phyloP scores from a whole-genome alignment of 2,113 vertebrate species.

The Pelecanoides urinatrix region DNA sequence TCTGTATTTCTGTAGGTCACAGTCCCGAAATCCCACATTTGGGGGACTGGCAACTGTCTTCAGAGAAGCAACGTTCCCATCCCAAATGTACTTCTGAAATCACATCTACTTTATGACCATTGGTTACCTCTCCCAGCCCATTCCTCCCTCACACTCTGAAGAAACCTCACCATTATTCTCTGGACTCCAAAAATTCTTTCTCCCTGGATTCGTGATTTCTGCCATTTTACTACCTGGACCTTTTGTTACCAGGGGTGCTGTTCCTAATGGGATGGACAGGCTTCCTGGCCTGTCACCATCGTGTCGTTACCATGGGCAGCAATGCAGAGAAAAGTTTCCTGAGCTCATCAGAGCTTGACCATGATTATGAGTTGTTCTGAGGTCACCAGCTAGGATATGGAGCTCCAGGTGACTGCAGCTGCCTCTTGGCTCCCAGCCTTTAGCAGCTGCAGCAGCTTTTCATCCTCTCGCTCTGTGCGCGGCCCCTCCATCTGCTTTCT shows the following conservation, averaged over 20 bases:
- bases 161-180: neutral
- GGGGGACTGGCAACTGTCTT: neutral
- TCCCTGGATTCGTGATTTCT: neutral
- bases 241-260: neutral
- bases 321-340: neutral
- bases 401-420: neutral
- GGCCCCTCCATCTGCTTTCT: neutral
- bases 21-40: neutral
- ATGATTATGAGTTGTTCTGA: neutral
- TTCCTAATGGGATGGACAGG: neutral
- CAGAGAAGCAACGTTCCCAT: neutral
- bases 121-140: neutral
- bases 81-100: neutral
- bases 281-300: neutral
- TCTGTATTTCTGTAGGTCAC: fast-evolving
- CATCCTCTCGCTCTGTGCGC: neutral
- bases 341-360: neutral
- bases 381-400: neutral
- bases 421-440: neutral
- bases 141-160: neutral
- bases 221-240: neutral
- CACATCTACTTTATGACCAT: neutral
- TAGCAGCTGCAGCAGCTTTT: neutral
- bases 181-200: neutral
- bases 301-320: neutral